Evolutionary conservation across 2,888 invertebrate species (phyloP), one percentile per base, ranked within the genome.

Genomic region (Sinelater perroti): DNA sequence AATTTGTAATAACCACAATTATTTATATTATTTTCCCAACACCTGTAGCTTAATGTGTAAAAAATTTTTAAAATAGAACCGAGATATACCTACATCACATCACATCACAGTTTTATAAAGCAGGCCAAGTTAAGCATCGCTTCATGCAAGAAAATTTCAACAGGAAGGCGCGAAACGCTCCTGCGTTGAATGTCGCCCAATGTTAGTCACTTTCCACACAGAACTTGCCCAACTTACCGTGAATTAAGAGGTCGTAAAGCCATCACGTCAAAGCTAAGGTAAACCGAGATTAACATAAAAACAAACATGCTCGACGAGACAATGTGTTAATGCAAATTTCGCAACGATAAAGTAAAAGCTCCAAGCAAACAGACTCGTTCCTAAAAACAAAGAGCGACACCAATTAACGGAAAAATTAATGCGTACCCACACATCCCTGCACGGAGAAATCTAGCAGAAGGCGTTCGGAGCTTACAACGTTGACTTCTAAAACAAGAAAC

Each of bases 371-470:
- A 30, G 6, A 28, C 28, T 44, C 17, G 16, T 13, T 30, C 11
- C 44, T 44, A 44, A 42, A 30, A 17, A 44, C 30, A 28, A 44
- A 44, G 24, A 18, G 49, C 40, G 45, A 60, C 50, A 56, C 17
- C 33, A 14, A 54, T 14, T 13, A 14, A 3, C 11, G 38, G 24
- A n/a, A n/a, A n/a, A n/a, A 30, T 33, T 38, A 56, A 57, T 53
- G 72, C 80, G 76, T 81, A 81, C 80, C 81, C 72, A 75, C 76
- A 70, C 76, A 68, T 70, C 81, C 81, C 79, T 79, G 75, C 63
- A 79, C 75, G 64, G 75, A 72, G 71, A 78, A 80, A 74, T 81
- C 81, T 73, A 80, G 79, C 70, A 81, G 78, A 69, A 74, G 78
- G 68, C 79, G 76, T 62, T 79, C 74, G 59, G 75, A 68, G 59